Percentiles rank a stretch among this genome's conserved stretches.
Conservation (phyloP, 1,140 invertebrate genomes). For the Nephotettix cincticeps region DNA sequence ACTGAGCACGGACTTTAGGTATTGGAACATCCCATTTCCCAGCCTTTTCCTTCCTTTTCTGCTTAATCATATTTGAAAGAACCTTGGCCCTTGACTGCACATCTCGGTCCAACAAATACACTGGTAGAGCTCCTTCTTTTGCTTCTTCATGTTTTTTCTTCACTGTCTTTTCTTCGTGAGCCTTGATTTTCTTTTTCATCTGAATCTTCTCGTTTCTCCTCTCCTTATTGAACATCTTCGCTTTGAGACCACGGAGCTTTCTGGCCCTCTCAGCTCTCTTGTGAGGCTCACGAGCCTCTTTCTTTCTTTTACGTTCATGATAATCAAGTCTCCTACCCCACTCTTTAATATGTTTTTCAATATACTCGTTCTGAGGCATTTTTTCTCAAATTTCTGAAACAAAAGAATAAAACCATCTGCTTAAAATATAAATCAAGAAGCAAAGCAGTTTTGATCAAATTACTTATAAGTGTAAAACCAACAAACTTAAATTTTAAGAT, state of each 20-base stretch:
- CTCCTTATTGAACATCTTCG: slow-evolving; percentile 97
- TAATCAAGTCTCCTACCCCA: slow-evolving; percentile 96
- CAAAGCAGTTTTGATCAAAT: slow-evolving; percentile 24
- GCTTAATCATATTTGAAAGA: slow-evolving; percentile 99
- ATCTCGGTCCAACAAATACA: slow-evolving; percentile 96
- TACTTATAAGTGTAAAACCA: background rate
- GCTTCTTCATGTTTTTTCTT: slow-evolving; percentile 63
- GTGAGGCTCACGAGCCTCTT: slow-evolving; percentile 90
- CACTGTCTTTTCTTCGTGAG: slow-evolving; percentile 86
- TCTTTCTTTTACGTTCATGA: slow-evolving; percentile 95
- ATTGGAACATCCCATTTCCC: slow-evolving; percentile 99
- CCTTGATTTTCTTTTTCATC: slow-evolving; percentile 97
- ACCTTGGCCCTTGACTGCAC: slow-evolving; percentile 93
- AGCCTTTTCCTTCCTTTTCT: slow-evolving; percentile 99
- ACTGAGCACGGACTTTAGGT: slow-evolving; percentile 95
- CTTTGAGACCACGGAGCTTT: slow-evolving; percentile 92
- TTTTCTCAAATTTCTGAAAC: no score
- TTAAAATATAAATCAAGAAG: background rate
- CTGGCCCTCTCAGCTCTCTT: slow-evolving; percentile 87
- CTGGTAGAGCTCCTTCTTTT: slow-evolving; percentile 93
- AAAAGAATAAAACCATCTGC: background rate
- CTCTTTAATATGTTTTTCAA: slow-evolving; percentile 95
- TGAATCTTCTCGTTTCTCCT: slow-evolving; percentile 97
- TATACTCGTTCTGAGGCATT: slow-evolving; percentile 99
- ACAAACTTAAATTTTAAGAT: no score